Percentiles rank a stretch among this genome's conserved stretches.
These are phyloP conservation scores for Lasioglossum marginatum DNA, from an alignment of 2,888 invertebrate genomes.

Conservation along the genomic window DNA sequence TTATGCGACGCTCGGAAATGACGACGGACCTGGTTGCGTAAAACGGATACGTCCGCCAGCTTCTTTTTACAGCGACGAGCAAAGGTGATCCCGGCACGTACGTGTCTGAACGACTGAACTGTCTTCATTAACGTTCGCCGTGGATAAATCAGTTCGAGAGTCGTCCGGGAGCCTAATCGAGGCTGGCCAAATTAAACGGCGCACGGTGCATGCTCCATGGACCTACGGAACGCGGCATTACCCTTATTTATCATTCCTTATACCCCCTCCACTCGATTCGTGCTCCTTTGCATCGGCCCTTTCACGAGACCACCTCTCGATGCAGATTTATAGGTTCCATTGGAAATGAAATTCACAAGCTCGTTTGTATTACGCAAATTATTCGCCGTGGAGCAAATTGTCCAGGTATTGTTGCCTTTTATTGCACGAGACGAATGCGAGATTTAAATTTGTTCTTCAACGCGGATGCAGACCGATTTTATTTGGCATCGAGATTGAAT, in stretches of 20 bases:
- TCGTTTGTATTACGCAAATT: constrained; percentile 34
- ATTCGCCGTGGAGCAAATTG: constrained; percentile 24
- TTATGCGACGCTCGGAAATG: constrained; percentile 21
- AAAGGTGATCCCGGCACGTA: constrained; percentile 29
- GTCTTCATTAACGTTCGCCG: constrained; percentile 59
- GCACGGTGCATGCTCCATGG: constrained; percentile 34
- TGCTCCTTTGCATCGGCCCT: constrained; percentile 34
- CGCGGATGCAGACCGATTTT: not conserved
- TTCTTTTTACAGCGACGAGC: constrained; percentile 47
- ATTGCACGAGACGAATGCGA: not conserved
- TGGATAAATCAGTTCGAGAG: constrained; percentile 60
- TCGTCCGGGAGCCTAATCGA: constrained; percentile 62
- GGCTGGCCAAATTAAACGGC: constrained; percentile 64
- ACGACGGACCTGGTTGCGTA: constrained; percentile 34
- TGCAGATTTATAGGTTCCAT: constrained; percentile 35
- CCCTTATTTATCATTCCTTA: constrained; percentile 58
- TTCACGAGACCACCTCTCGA: constrained; percentile 8
- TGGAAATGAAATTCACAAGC: constrained; percentile 21
- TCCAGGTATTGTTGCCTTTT: not conserved
- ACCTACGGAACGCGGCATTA: constrained; percentile 56
- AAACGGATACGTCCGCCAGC: constrained; percentile 12
- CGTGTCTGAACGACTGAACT: constrained; percentile 44
- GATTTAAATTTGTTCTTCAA: not conserved
- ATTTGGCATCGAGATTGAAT: not conserved
- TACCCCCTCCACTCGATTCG: not conserved